Evolutionary conservation across 2,113 vertebrate genomes (phyloP).

Genomic region (Percopsis transmontana): DNA sequence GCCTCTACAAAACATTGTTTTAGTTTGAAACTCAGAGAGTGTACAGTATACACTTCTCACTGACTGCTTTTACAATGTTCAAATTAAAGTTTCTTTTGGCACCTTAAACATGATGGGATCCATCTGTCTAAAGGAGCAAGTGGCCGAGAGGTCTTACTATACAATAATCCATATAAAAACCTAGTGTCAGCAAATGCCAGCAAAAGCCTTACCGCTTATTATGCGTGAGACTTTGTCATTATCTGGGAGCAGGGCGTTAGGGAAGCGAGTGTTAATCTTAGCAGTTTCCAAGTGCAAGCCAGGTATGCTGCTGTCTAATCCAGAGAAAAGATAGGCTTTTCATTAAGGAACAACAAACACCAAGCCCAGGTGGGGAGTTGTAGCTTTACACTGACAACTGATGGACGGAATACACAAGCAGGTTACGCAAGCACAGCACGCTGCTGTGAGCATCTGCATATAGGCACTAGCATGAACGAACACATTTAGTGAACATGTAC

Average conservation of each 20-base stretch:
- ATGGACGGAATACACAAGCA: constrained; percentile 40
- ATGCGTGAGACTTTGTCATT: constrained; percentile 47
- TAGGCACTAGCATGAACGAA: constrained; percentile 10
- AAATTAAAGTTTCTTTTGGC: constrained; percentile 12
- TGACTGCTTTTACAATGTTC: constrained; percentile 6
- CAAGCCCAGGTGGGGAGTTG: constrained; percentile 36
- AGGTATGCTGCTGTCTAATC: constrained; percentile 56
- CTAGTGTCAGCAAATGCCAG: constrained; percentile 48
- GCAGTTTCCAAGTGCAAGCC: constrained; percentile 46
- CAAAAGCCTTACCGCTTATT: constrained; percentile 37
- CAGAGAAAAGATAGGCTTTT: constrained; percentile 47
- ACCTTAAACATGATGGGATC: constrained; percentile 8
- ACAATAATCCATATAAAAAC: constrained; percentile 24
- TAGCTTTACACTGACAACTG: constrained; percentile 31
- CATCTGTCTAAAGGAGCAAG: constrained; percentile 22
- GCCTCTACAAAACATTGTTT: background rate
- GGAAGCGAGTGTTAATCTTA: constrained; percentile 57
- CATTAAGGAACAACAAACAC: constrained; percentile 56
- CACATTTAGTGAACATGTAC: background rate
- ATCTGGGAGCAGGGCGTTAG: constrained; percentile 20
- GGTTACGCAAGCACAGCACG: constrained; percentile 45
- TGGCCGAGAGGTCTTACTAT: constrained; percentile 30
- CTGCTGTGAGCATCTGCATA: constrained; percentile 28
- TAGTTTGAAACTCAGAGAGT: background rate
- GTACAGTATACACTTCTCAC: no score